Evolutionary conservation across 2,113 vertebrate genomes (phyloP), one percentile per base, ranked within the genome.

Genomic region (Sakesphorus luctuosus): DNA sequence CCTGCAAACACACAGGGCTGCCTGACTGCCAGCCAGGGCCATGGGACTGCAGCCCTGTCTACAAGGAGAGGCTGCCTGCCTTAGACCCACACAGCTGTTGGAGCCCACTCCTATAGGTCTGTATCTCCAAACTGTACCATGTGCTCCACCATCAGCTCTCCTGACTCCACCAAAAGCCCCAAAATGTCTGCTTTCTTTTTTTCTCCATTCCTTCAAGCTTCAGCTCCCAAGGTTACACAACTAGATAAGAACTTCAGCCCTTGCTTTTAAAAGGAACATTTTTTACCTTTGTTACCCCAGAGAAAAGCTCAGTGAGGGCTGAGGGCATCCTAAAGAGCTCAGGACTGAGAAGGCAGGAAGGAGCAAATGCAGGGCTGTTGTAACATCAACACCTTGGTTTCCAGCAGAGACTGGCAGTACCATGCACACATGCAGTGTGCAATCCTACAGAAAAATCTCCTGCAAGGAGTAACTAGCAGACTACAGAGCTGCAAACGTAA

Each of bases 121-220:
- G 21, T 1, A 0, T 29, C 66, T 74, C 55, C 25, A 36, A 36
- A 63, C 13, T 10, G 5, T 49, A 63, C 36, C 0, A 0, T 10
- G 6, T 19, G 23, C 50, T 93, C 55, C 31, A 55, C 19, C 7
- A 40, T 21, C 50, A 84, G 20, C 38, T 23, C 67, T 61, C 52
- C 20, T 5, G 4, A 78, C 29, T 69, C 35, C 2, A 13, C 13
- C 0, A 2, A 20, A 62, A 74, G 50, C 4, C 19, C 21, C 36
- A 47, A 46, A 76, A 73, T 0, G 0, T 26, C 46, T 47, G 35
- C 28, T 79, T 43, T 72, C 50, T 40, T 50, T 47, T 66, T 52
- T 9, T 43, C 33, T 29, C 13, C 33, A 26, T 23, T 89, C 29
- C 71, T 52, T 81, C 84, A 77, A 84, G 46, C 40, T 72, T 66